Conservation (phyloP, 2,797 vertebrate genomes). For the Galaxias olidus region DNA sequence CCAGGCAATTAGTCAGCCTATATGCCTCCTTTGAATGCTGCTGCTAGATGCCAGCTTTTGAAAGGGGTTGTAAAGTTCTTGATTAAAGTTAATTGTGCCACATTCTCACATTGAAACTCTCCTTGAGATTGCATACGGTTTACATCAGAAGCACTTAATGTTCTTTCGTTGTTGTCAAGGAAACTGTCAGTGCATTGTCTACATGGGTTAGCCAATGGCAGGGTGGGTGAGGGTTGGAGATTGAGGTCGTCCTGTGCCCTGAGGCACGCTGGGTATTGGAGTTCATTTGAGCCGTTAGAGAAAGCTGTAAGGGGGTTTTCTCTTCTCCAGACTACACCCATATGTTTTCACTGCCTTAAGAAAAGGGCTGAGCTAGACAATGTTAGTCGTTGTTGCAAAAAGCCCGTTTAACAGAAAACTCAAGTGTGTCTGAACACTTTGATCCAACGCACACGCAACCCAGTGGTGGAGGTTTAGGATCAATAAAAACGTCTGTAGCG, state of each 20-base stretch:
- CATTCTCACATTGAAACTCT: conserved; percentile 18
- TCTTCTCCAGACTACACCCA: conserved; percentile 36
- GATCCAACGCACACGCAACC: conserved; percentile 4
- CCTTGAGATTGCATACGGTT: conserved; percentile 14
- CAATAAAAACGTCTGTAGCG: conserved; percentile 21
- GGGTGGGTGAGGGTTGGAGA: conserved; percentile 17
- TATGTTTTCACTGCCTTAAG: conserved; percentile 35
- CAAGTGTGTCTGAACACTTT: conserved; percentile 19
- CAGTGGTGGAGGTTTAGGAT: conserved; percentile 21
- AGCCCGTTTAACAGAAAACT: conserved; percentile 25
- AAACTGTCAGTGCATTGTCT: conserved; percentile 44
- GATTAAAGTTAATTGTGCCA: conserved; percentile 14
- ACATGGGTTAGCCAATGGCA: conserved; percentile 56
- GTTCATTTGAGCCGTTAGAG: conserved; percentile 50
- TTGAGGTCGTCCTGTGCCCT: conserved; percentile 52
- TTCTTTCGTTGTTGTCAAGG: conserved; percentile 44
- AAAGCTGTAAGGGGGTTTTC: conserved; percentile 32
- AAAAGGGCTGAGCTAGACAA: conserved; percentile 14
- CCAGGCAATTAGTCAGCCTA: too few species aligned
- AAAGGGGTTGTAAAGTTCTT: conserved; percentile 12
- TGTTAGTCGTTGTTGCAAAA: conserved; percentile 28
- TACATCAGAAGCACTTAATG: conserved; percentile 14
- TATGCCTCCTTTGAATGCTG: too few species aligned
- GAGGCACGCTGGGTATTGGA: conserved; percentile 60
- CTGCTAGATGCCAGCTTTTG: conserved; percentile 20